Conservation (phyloP, 92 coral and sea anemone species). For the Phenganax marumi region DNA sequence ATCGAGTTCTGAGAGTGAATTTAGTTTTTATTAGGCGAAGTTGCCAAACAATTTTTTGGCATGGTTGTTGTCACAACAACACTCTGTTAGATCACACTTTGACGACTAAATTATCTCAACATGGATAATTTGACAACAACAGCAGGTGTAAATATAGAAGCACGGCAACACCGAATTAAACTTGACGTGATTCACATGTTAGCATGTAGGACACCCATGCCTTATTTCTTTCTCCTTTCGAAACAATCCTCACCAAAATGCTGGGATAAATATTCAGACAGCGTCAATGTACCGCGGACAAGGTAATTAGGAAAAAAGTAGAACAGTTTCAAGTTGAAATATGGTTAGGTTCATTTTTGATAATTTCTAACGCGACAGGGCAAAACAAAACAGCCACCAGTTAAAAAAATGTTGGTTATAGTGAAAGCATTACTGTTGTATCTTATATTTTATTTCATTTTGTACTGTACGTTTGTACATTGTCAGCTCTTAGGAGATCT, state of each 20-base stretch:
- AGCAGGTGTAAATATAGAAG: constrained; percentile 23
- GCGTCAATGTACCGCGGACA: background rate
- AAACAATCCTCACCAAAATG: background rate
- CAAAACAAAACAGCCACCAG: constrained; percentile 5
- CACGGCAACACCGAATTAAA: background rate
- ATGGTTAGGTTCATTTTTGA: background rate
- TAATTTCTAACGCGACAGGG: background rate
- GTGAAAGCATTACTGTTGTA: background rate
- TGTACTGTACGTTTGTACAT: background rate
- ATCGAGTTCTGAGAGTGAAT: no score
- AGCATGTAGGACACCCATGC: background rate
- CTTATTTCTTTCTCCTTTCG: background rate
- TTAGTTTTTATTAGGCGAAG: no score
- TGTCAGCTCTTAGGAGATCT: no score
- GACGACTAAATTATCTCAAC: background rate
- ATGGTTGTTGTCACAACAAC: background rate
- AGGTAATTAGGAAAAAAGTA: background rate
- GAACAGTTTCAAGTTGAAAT: background rate
- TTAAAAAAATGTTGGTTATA: background rate
- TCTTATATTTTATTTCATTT: background rate
- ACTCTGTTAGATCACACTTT: background rate
- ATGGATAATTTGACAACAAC: background rate
- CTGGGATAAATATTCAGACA: background rate
- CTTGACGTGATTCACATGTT: constrained; percentile 1
- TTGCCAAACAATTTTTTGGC: background rate